Conservation (phyloP, 2,888 invertebrate species). For the Eristalis tenax region DNA sequence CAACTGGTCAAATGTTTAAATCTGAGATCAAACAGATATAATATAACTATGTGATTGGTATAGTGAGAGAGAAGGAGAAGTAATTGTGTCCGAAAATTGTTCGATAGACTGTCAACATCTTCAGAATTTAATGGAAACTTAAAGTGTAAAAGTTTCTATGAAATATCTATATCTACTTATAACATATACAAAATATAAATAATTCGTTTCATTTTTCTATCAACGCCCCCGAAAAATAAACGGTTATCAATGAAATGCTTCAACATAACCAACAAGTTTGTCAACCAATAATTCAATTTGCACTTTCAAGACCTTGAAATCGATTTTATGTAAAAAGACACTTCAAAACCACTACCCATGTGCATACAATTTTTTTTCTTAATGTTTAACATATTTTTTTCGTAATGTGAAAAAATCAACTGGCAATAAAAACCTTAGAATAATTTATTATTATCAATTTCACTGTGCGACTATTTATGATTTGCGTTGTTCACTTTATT, state of each 20-base stretch:
- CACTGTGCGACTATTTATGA: slow-evolving; percentile 48
- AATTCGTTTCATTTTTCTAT: background rate
- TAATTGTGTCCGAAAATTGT: no score
- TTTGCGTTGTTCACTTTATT: slow-evolving; percentile 5
- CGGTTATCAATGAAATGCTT: background rate
- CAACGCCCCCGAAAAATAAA: background rate
- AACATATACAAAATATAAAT: no score
- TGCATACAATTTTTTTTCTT: background rate
- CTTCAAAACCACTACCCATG: slow-evolving; percentile 18
- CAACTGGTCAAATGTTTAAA: no score
- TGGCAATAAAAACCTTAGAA: slow-evolving; percentile 3
- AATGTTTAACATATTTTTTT: slow-evolving; percentile 1
- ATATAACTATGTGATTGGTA: no score
- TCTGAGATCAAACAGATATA: no score
- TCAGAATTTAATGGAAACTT: no score
- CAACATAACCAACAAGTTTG: background rate
- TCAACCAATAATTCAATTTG: background rate
- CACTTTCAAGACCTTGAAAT: background rate
- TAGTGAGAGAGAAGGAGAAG: no score
- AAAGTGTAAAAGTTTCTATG: no score
- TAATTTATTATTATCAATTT: slow-evolving; percentile 18
- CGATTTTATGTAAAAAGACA: slow-evolving; percentile 4
- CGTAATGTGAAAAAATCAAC: background rate
- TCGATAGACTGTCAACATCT: no score
- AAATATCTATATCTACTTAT: no score